These are phyloP conservation scores for Ernsta delagoae DNA, from an alignment of 2,888 invertebrate species.

Conservation along the genomic window DNA sequence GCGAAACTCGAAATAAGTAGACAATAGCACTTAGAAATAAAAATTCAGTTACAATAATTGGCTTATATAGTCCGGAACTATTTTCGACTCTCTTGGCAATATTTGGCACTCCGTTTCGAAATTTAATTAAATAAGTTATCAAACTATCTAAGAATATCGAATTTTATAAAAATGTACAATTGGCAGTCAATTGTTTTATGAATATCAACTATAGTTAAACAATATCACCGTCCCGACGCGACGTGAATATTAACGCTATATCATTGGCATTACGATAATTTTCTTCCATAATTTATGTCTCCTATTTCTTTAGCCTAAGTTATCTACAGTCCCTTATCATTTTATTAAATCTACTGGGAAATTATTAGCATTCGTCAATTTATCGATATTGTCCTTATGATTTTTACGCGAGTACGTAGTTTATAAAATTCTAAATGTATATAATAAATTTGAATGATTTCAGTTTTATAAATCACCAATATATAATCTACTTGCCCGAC, in stretches of 20 bases:
- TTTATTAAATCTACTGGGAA: conserved; percentile 69
- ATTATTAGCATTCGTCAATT: conserved; percentile 76
- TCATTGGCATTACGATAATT: conserved; percentile 70
- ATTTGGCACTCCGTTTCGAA: conserved; percentile 78
- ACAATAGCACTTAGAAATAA: conserved; percentile 51
- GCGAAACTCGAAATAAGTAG: conserved; percentile 46
- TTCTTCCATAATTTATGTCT: conserved; percentile 57
- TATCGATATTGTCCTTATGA: conserved; percentile 83
- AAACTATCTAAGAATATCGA: conserved; percentile 80
- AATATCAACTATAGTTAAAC: conserved; percentile 71
- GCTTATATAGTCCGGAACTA: conserved; percentile 52
- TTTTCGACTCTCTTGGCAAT: conserved; percentile 51
- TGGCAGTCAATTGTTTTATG: conserved; percentile 82
- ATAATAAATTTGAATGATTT: conserved; percentile 48
- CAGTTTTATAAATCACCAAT: conserved; percentile 66
- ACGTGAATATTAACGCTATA: conserved; percentile 57
- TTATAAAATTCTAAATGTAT: conserved; percentile 80
- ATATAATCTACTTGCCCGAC: conserved; percentile 67
- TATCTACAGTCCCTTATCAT: conserved; percentile 74
- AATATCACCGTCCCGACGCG: conserved; percentile 74
- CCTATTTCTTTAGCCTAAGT: conserved; percentile 65
- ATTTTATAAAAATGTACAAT: conserved; percentile 80
- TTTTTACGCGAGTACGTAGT: conserved; percentile 83
- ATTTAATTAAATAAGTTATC: conserved; percentile 76
- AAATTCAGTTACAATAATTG: conserved; percentile 52